Conservation (phyloP, 1,140 invertebrate species). For the Leptestheria dahalacensis region DNA sequence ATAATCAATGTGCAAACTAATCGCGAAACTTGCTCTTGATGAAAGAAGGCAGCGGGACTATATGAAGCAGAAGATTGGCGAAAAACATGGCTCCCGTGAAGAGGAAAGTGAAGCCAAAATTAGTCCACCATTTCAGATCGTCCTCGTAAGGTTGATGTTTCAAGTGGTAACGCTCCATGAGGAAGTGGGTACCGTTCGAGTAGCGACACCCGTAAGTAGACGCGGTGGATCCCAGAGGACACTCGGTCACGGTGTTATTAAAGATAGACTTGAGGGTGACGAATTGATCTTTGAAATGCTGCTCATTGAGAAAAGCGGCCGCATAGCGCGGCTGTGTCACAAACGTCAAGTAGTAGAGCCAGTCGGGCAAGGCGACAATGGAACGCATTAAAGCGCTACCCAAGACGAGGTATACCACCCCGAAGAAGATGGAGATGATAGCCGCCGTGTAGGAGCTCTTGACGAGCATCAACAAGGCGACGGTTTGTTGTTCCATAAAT, state of each 20-base stretch:
- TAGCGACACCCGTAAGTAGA: conserved; percentile 41
- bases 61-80: conserved; percentile 67
- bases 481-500: conserved; percentile 66
- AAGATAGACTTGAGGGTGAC: conserved; percentile 16
- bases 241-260: conserved; percentile 19
- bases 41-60: conserved; percentile 68
- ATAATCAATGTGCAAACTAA: conserved; percentile 28
- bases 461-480: conserved; percentile 62
- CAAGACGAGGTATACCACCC: conserved; percentile 52
- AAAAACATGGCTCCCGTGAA: conserved; percentile 64
- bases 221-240: conserved; percentile 4
- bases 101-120: conserved; percentile 65
- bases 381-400: conserved; percentile 56
- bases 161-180: conserved; percentile 50
- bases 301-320: conserved; percentile 49
- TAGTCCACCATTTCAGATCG: conserved; percentile 48
- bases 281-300: conserved; percentile 37
- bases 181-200: conserved; percentile 49
- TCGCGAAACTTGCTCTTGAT: conserved; percentile 80
- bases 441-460: conserved; percentile 58
- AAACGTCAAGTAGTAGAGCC: conserved; percentile 62
- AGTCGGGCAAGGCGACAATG: conserved; percentile 47
- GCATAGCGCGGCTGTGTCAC: conserved; percentile 59
- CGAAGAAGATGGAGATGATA: conserved; percentile 55
- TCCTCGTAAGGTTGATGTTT: conserved; percentile 19